A percentile compares a stretch with the other conserved stretches of the same genome.
Conservation (phyloP, 30 jellyfish, hydroid and myxozoan species). For the Aurelia aurita complex sp. Pacific region DNA sequence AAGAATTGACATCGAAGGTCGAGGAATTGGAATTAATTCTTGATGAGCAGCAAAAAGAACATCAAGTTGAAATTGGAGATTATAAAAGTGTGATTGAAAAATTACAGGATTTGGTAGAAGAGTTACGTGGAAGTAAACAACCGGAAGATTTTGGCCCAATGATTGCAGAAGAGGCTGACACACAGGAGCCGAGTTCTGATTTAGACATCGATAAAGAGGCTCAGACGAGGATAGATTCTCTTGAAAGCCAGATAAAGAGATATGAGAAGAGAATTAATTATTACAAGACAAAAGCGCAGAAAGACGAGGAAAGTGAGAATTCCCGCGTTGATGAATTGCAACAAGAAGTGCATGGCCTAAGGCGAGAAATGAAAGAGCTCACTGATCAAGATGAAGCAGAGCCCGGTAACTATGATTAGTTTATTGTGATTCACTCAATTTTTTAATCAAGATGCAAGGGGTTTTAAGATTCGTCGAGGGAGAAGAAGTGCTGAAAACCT, state of each 20-base stretch:
- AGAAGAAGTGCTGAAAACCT: too few species aligned
- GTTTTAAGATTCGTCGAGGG: too few species aligned
- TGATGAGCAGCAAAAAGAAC: slow-evolving; percentile 71
- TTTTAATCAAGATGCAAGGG: too few species aligned
- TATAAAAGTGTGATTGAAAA: slow-evolving; percentile 34
- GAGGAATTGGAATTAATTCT: slow-evolving; percentile 62
- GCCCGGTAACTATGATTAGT: too few species aligned
- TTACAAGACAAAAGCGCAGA: slow-evolving; percentile 83
- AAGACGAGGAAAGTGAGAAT: slow-evolving; percentile 81
- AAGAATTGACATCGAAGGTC: slow-evolving; percentile 66
- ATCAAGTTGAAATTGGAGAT: slow-evolving; percentile 66
- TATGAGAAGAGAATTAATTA: slow-evolving; percentile 93
- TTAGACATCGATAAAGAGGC: slow-evolving; percentile 32
- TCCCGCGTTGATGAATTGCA: slow-evolving; percentile 87
- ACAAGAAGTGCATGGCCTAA: slow-evolving; percentile 81
- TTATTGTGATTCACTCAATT: too few species aligned
- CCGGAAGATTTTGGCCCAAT: neutral
- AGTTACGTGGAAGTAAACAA: slow-evolving; percentile 43
- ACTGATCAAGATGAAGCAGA: slow-evolving; percentile 19
- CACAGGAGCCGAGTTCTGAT: neutral
- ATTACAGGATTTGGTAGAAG: slow-evolving; percentile 57
- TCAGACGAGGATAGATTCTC: slow-evolving; percentile 55
- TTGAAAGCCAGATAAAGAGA: slow-evolving; percentile 89
- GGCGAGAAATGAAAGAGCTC: slow-evolving; percentile 57
- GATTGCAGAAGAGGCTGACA: slow-evolving; percentile 1